Base-by-base conservation (phyloP, 2,888 invertebrate species). In the Petrophora chlorosata region DNA sequence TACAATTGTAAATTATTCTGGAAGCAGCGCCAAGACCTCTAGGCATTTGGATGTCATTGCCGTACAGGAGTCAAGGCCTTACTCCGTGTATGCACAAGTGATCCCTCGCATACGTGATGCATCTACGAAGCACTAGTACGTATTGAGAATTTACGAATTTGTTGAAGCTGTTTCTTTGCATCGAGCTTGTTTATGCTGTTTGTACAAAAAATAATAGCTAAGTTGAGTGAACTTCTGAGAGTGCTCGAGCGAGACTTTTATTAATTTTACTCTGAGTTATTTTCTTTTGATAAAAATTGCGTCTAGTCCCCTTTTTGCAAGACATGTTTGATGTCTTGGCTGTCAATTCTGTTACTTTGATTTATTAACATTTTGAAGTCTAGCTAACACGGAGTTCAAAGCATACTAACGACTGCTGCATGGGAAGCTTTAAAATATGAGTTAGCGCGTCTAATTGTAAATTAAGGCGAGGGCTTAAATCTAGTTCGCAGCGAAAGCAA, bases 11-110 rank as follows among this genome's bases (percentile, higher is more conserved):
- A 23, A 19, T 22, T 4, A 43, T 38, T 40, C 38, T 38, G 36
- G 32, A 10, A 39, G 25, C 14, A 12, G n/a, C 13, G 22, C 12
- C 22, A 22, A 44, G 38, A 47, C 33, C 42, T 50, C 42, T 65
- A 59, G 66, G 61, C 65, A 73, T 73, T 70, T 65, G 54, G 59
- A 63, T 74, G 76, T 69, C 72, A 72, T 73, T 76, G 74, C 65
- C 57, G 56, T 55, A 53, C 56, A 53, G 46, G 62, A 76, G 72
- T 76, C 76, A 77, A 76, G 73, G 72, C 65, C 60, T 53, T 48
- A 42, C 45, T 42, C 40, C 50, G 53, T 53, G 54, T 40, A 53
- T 36, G 44, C 29, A 40, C 32, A 32, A 32, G 43, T 43, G 26
- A 54, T 52, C 52, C 57, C 44, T 58, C 33, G 45, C 40, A 57